Evolutionary conservation across 2,888 invertebrate species (phyloP), one percentile per base, ranked within the genome.

Genomic region (Megamerina dolium): DNA sequence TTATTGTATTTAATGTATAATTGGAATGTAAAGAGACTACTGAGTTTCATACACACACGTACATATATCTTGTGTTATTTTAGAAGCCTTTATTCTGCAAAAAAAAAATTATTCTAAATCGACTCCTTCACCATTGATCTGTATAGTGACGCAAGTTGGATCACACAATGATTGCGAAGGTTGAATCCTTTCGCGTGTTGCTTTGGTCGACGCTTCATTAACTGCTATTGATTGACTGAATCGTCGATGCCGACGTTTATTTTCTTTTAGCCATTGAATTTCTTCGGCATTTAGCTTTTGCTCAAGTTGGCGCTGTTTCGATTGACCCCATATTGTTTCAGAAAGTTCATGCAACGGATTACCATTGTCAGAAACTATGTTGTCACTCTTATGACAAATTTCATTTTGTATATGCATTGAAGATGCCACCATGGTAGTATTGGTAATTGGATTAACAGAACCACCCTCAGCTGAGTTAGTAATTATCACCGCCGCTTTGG

Each of bases 91-190:
- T n/a, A n/a, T n/a, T n/a, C n/a, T n/a, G n/a, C n/a, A n/a, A n/a
- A n/a, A n/a, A n/a, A n/a, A n/a, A 12, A 8, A 2, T 17, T 39
- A 39, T 18, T 39, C 39, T 30, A 64, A 53, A 19, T 63, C 51
- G 4, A 66, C 50, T 9, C 63, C 64, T 33, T 64, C 58, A 2
- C 66, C 66, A 35, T 66, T 66, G 12, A 68, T 48, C 51, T 66
- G 63, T 36, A 59, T 56, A 33, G 54, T 58, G 9, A 57, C 58
- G 13, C 47, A 43, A 35, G 43, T 36, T 40, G 56, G 55, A 21
- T 51, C 43, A n/a, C n/a, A n/a, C n/a, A n/a, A n/a, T n/a, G n/a
- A n/a, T n/a, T n/a, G n/a, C 48, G 48, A 37, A 10, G 42, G 44
- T 34, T 46, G 33, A n/a, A 41, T 23, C 8, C 23, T 34, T 50